A percentile compares a stretch with the other conserved stretches of the same genome.
phyloP scores from a whole-genome alignment of 2,888 invertebrate genomes.

The Psylliodes chrysocephalus region DNA sequence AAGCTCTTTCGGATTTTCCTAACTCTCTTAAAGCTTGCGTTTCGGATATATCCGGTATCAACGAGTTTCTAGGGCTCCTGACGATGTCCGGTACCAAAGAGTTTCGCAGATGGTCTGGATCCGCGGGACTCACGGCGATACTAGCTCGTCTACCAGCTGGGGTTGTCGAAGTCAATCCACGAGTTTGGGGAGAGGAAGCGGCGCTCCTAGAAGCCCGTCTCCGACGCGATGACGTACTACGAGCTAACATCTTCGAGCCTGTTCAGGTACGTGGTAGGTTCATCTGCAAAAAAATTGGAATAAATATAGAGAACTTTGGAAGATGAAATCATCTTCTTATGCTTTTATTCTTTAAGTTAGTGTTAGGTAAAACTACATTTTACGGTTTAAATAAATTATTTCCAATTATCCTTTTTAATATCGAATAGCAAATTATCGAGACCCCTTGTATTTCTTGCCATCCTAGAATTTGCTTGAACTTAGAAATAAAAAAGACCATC shows the following conservation, averaged over 20 bases:
- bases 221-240: slow-evolving; percentile 73
- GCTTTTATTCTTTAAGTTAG: too few species aligned
- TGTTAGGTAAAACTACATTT: too few species aligned
- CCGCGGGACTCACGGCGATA: slow-evolving; percentile 55
- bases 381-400: too few species aligned
- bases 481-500: too few species aligned
- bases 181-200: slow-evolving; percentile 73
- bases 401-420: too few species aligned
- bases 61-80: slow-evolving; percentile 64
- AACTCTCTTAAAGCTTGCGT: slow-evolving; percentile 61
- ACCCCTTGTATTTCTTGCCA: too few species aligned
- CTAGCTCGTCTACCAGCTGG: slow-evolving; percentile 62
- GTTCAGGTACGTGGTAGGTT: neutral
- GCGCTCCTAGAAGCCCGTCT: slow-evolving; percentile 75
- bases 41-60: slow-evolving; percentile 62
- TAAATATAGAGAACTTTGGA: too few species aligned
- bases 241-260: slow-evolving; percentile 68
- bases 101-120: slow-evolving; percentile 50
- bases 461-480: too few species aligned
- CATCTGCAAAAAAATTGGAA: neutral
- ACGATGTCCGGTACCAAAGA: slow-evolving; percentile 61
- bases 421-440: too few species aligned
- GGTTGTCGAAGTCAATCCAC: slow-evolving; percentile 64
- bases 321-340: too few species aligned
- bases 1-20: slow-evolving; percentile 63